Base-by-base conservation (phyloP, 2,888 invertebrate genomes). In the Epinotia ramella region DNA sequence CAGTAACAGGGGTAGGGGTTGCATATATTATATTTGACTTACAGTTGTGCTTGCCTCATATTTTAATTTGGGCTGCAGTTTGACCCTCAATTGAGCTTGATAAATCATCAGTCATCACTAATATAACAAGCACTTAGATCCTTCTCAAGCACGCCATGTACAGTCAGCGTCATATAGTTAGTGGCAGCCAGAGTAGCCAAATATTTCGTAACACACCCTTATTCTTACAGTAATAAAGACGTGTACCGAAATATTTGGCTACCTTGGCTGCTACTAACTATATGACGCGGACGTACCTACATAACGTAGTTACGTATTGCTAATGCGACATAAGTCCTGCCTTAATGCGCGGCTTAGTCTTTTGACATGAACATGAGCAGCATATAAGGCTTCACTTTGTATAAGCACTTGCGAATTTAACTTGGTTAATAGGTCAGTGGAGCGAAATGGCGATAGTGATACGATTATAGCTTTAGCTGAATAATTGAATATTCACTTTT, bases 301-400 rank as follows among this genome's bases (percentile, higher is more conserved):
- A 6, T 49, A 24, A 49, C 49, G 28, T 20, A 24, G 53, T 53
- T 62, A 33, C 53, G 40, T 53, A 18, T 60, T 13, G 18, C 57
- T 46, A 59, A 28, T 64, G 65, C 49, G 65, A 20, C 49, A 18
- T 46, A 68, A 69, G 57, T 64, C 28, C 63, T 16, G 60, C 59
- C 44, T 46, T 44, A 68, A 46, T 59, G 68, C 59, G 33, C 24
- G 44, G 20, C 59, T 57, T 69, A 63, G 46, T 74, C 63, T 64
- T 56, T 57, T 12, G 57, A 24, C 68, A 46, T 67, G 62, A 57
- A 44, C 60, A 33, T 33, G 57, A 57, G 11, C 59, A 53, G 16
- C 44, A 56, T 40, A 64, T 63, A 68, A n/a, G 73, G 73, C 68
- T 74, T 74, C 73, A 11, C 59, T 40, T 57, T 69, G 53, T 64